Conservation (phyloP, 2,797 vertebrate species). For the Monodelphis domestica region DNA sequence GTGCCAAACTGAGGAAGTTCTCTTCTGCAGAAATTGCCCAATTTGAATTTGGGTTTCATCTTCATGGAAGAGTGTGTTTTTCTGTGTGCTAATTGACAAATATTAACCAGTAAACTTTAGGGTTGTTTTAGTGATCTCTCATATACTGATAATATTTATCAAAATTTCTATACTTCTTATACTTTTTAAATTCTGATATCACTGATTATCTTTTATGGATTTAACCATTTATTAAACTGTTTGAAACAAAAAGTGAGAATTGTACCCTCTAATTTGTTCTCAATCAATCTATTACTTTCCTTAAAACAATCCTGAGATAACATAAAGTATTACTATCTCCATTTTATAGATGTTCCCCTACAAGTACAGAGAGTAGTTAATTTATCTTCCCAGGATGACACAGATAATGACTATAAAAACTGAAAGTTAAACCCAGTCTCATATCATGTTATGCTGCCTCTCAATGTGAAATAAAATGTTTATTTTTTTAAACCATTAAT, state of each 20-base stretch:
- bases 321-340: not conserved
- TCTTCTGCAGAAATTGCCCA: not conserved
- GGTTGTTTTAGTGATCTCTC: not conserved
- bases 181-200: not conserved
- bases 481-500: not conserved
- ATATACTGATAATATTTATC: not conserved
- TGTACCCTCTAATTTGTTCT: not conserved
- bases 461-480: not conserved
- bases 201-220: not conserved
- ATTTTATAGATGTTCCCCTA: not conserved
- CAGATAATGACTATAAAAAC: not conserved
- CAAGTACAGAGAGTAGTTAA: not conserved
- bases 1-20: not conserved
- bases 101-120: not conserved
- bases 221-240: not conserved
- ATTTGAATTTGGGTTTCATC: not conserved
- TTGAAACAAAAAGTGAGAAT: not conserved
- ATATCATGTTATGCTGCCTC: not conserved
- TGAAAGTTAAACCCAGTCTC: slow-evolving; percentile 23
- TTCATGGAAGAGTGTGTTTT: not conserved
- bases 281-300: not conserved
- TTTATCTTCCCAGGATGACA: slow-evolving; percentile 9
- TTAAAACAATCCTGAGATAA: not conserved
- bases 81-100: not conserved
- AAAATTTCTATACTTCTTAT: not conserved